Conservation (phyloP, 2,888 invertebrate species). For the Diarsia mendica region DNA sequence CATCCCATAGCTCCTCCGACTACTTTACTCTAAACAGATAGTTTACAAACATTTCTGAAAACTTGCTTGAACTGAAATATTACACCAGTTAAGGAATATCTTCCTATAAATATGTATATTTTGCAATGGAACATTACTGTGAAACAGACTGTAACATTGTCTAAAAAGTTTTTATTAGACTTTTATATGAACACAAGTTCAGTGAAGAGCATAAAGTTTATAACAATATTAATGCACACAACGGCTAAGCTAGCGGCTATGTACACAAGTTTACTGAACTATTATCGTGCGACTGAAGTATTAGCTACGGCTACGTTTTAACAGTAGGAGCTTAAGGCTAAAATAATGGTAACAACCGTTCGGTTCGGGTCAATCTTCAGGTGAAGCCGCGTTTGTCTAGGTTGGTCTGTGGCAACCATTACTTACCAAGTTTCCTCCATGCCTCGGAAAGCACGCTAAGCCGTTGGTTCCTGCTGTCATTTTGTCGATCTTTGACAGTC, state of each 20-base stretch:
- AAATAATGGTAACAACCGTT: too few species aligned
- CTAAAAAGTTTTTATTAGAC: constrained; percentile 1
- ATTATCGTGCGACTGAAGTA: constrained; percentile 24
- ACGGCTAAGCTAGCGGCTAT: constrained; percentile 17
- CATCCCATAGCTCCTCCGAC: too few species aligned
- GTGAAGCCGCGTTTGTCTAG: too few species aligned
- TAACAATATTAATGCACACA: constrained; percentile 43
- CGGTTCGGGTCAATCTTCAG: too few species aligned
- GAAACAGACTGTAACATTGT: background rate
- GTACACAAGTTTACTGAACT: constrained; percentile 23
- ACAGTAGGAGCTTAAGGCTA: too few species aligned
- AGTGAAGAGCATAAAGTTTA: constrained; percentile 26
- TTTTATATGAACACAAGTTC: constrained; percentile 23
- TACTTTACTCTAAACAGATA: too few species aligned
- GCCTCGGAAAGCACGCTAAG: too few species aligned
- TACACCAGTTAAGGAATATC: too few species aligned
- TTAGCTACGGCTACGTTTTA: background rate
- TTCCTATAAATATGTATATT: background rate
- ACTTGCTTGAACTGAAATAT: background rate
- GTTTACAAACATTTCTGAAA: background rate
- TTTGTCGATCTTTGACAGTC: too few species aligned
- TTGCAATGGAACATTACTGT: background rate
- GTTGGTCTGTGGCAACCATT: too few species aligned
- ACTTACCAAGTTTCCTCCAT: too few species aligned
- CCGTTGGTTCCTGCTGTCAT: too few species aligned